Percentiles rank a stretch among this genome's conserved stretches.
Evolutionary conservation across 1,140 invertebrate species (phyloP).

Genomic region (Drosophila lini): DNA sequence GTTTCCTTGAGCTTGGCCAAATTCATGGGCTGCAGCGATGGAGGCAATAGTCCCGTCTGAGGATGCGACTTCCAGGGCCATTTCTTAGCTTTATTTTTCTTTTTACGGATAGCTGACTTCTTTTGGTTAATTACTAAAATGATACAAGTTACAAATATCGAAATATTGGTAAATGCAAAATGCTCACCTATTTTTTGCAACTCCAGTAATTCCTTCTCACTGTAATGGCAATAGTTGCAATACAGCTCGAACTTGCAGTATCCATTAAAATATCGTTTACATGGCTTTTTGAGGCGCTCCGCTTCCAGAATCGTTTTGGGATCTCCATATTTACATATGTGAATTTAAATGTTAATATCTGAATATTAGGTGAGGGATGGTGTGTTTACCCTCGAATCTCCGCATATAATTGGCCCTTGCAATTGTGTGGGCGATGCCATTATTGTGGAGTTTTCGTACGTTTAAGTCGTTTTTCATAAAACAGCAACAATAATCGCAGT

Average conservation of each 20-base stretch:
- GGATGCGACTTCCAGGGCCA: constrained; percentile 22
- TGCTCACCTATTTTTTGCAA: constrained; percentile 58
- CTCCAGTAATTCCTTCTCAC: constrained; percentile 49
- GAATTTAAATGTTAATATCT: not conserved
- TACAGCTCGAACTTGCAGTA: constrained; percentile 68
- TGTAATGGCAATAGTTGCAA: constrained; percentile 73
- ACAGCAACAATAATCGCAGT: constrained; percentile 76
- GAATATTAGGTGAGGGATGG: not conserved
- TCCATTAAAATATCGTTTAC: constrained; percentile 58
- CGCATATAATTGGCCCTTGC: constrained; percentile 65
- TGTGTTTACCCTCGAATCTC: constrained; percentile 54
- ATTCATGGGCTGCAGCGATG: constrained; percentile 52
- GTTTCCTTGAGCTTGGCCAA: constrained; percentile 30
- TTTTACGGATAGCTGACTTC: constrained; percentile 16
- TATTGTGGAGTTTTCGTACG: constrained; percentile 74
- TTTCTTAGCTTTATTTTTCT: constrained; percentile 3
- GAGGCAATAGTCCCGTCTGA: constrained; percentile 46
- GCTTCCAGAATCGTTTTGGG: constrained; percentile 48
- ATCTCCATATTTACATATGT: constrained; percentile 35
- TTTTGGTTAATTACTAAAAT: constrained; percentile 10
- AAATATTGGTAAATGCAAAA: not conserved
- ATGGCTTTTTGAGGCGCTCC: constrained; percentile 60
- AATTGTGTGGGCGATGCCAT: constrained; percentile 62
- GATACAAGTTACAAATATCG: not conserved
- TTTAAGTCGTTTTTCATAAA: constrained; percentile 78